A percentile compares a stretch with the other conserved stretches of the same genome.
Evolutionary conservation across 2,797 vertebrate genomes (phyloP).

Genomic region (Poeciliopsis paucimaculata): DNA sequence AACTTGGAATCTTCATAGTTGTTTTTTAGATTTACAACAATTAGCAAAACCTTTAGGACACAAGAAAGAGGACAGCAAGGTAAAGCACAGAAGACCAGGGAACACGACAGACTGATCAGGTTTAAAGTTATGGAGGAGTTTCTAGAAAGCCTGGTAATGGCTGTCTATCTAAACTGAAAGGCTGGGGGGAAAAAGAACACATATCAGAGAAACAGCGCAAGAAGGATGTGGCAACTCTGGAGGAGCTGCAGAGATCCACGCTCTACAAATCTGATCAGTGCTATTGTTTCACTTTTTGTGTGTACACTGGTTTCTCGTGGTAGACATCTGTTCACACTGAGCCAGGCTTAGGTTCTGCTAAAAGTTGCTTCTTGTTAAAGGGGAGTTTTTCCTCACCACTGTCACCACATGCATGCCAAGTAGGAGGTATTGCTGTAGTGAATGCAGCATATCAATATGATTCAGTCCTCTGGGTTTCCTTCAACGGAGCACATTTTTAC

Average conservation of each 20-base stretch:
- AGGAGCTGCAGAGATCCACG: not conserved
- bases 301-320: not conserved
- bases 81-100: not conserved
- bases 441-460: not conserved
- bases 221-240: not conserved
- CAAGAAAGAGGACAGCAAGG: not conserved
- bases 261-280: not conserved
- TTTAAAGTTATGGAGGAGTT: not conserved
- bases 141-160: not conserved
- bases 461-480: not conserved
- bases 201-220: not conserved
- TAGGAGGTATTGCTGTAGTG: not conserved
- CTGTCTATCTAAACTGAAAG: not conserved
- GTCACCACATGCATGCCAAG: not conserved
- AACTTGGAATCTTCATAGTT: not conserved
- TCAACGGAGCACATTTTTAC: not conserved
- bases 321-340: not conserved
- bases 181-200: not conserved
- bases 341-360: not conserved
- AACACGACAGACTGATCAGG: not conserved
- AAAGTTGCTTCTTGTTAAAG: not conserved
- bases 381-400: not conserved
- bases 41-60: not conserved
- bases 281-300: not conserved
- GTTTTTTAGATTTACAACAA: not conserved